Conservation (phyloP, 2,113 vertebrate species). For the Monarcha castaneiventris region DNA sequence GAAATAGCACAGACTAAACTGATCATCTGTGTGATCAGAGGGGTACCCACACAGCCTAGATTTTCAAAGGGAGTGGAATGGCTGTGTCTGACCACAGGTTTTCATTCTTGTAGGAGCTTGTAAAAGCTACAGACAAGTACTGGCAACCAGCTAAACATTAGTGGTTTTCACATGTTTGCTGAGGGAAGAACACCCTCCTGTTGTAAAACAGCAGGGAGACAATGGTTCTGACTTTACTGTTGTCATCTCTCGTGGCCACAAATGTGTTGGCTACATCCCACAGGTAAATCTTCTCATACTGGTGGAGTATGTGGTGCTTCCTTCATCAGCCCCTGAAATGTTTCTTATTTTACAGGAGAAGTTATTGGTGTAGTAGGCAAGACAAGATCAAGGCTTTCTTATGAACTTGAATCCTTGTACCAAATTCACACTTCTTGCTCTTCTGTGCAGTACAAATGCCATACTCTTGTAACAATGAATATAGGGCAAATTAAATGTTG, state of each 20-base stretch:
- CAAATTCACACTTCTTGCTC: neutral
- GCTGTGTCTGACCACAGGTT: neutral
- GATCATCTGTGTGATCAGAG: neutral
- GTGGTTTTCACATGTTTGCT: neutral
- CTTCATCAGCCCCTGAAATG: neutral
- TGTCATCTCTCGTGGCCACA: neutral
- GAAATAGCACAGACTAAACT: neutral
- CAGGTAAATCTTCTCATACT: neutral
- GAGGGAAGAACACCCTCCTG: neutral
- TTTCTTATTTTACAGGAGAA: neutral
- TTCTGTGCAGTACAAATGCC: neutral
- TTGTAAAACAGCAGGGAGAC: neutral
- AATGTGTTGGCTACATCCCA: neutral
- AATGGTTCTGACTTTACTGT: neutral
- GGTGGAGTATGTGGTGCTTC: neutral
- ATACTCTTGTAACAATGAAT: neutral
- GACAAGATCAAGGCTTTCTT: neutral
- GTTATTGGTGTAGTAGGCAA: neutral
- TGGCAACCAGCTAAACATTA: neutral
- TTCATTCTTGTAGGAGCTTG: neutral
- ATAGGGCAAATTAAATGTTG: neutral
- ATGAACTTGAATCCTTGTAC: neutral
- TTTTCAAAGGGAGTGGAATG: neutral
- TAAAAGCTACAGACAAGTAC: neutral
- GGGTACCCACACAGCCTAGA: neutral